Conservation (phyloP, 2,888 invertebrate species). For the Timema podura region DNA sequence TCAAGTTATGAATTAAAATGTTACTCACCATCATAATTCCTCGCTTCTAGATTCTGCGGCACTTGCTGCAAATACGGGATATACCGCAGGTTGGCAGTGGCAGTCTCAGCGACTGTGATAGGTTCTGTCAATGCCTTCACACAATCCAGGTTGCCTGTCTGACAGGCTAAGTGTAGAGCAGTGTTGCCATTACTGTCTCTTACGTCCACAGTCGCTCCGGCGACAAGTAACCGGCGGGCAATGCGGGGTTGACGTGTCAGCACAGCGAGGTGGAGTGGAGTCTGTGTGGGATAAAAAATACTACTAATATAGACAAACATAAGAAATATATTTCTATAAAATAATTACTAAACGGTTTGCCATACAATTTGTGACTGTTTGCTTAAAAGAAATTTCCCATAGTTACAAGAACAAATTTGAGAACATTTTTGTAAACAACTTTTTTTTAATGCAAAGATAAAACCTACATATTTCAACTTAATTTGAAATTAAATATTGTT, state of each 20-base stretch:
- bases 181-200: slow-evolving; percentile 79
- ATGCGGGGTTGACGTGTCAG: slow-evolving; percentile 70
- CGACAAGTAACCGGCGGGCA: slow-evolving; percentile 70
- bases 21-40: slow-evolving; percentile 79
- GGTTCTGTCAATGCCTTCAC: slow-evolving; percentile 70
- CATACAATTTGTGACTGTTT: too few relatives aligned
- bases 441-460: too few relatives aligned
- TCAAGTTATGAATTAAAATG: not conserved
- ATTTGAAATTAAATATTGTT: too few relatives aligned
- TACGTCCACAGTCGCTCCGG: slow-evolving; percentile 63
- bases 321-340: too few relatives aligned
- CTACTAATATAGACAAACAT: too few relatives aligned
- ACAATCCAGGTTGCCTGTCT: slow-evolving; percentile 63
- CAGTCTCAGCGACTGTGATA: slow-evolving; percentile 50
- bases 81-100: slow-evolving; percentile 39
- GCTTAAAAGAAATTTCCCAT: too few relatives aligned
- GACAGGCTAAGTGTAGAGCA: slow-evolving; percentile 78
- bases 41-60: slow-evolving; percentile 67
- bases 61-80: slow-evolving; percentile 37
- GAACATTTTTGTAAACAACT: too few relatives aligned
- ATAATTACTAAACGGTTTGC: too few relatives aligned
- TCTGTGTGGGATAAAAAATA: slow-evolving; percentile 41
- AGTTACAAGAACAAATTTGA: too few relatives aligned
- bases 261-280: slow-evolving; percentile 84
- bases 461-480: too few relatives aligned